Conservation (phyloP, 2,888 invertebrate species). For the Platycnemis pennipes region DNA sequence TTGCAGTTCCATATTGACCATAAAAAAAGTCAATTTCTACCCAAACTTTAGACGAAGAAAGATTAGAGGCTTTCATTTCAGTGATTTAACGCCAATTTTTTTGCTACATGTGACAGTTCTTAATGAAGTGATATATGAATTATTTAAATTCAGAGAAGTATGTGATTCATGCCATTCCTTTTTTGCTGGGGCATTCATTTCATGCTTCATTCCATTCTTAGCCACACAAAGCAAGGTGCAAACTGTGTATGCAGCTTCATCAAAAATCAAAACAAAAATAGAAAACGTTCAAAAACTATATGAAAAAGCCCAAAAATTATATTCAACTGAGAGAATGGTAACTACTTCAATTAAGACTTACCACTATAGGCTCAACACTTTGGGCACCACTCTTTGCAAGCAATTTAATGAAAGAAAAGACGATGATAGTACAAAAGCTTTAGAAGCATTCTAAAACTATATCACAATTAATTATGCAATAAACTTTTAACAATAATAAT, state of each 20-base stretch:
- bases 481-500: constrained; percentile 64
- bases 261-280: constrained; percentile 49
- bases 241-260: background rate
- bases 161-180: background rate
- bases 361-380: constrained; percentile 96
- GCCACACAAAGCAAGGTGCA: background rate
- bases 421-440: constrained; percentile 69
- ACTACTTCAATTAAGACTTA: constrained; percentile 84
- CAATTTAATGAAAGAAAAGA: constrained; percentile 72
- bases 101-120: constrained; percentile 14
- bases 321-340: constrained; percentile 55
- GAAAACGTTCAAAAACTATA: constrained; percentile 40
- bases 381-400: constrained; percentile 77
- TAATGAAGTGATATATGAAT: background rate
- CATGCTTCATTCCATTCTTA: constrained; percentile 49
- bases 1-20: background rate
- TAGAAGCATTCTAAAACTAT: constrained; percentile 62
- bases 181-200: background rate
- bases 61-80: background rate
- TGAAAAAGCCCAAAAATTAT: constrained; percentile 43
- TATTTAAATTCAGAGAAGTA: background rate
- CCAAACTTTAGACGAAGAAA: too few relatives aligned
- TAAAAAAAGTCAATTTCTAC: background rate
- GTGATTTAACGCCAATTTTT: background rate
- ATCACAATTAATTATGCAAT: constrained; percentile 61